These are phyloP conservation scores for Cantharis nigra DNA, from an alignment of 2,888 invertebrate genomes.

Conservation along the genomic window DNA sequence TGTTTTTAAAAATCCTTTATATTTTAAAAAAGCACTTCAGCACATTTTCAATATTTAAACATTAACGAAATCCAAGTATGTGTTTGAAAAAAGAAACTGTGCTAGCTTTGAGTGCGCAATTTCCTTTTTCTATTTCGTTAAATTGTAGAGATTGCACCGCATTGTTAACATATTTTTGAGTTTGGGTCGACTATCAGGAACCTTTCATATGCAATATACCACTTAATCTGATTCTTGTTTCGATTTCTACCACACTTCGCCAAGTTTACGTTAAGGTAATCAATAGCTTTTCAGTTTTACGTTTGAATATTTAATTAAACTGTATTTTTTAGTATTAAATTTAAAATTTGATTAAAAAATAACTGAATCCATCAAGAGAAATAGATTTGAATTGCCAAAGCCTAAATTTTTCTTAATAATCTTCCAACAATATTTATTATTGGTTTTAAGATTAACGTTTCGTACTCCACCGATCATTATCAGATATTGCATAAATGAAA, in stretches of 20 bases:
- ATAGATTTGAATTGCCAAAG: too few species aligned
- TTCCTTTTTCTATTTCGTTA: slow-evolving; percentile 1
- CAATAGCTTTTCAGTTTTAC: neutral
- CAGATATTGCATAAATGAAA: too few species aligned
- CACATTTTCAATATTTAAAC: neutral
- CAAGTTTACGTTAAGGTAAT: neutral
- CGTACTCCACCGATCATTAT: too few species aligned
- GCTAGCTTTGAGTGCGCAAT: neutral
- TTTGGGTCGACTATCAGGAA: slow-evolving; percentile 1
- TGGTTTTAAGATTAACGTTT: too few species aligned
- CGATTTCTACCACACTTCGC: neutral
- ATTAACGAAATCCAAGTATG: neutral
- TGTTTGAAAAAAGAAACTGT: neutral
- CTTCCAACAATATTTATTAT: too few species aligned
- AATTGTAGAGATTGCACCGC: neutral
- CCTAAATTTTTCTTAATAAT: too few species aligned
- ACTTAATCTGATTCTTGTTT: slow-evolving; percentile 1
- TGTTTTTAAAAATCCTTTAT: neutral
- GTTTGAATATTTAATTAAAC: neutral
- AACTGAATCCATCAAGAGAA: too few species aligned
- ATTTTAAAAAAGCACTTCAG: neutral
- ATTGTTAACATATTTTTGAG: slow-evolving; percentile 2
- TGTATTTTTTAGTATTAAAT: neutral
- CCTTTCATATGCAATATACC: neutral
- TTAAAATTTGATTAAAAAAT: too few species aligned